These are phyloP conservation scores for Zaprionus bogoriensis DNA, from an alignment of 2,888 invertebrate species.

Conservation along the genomic window DNA sequence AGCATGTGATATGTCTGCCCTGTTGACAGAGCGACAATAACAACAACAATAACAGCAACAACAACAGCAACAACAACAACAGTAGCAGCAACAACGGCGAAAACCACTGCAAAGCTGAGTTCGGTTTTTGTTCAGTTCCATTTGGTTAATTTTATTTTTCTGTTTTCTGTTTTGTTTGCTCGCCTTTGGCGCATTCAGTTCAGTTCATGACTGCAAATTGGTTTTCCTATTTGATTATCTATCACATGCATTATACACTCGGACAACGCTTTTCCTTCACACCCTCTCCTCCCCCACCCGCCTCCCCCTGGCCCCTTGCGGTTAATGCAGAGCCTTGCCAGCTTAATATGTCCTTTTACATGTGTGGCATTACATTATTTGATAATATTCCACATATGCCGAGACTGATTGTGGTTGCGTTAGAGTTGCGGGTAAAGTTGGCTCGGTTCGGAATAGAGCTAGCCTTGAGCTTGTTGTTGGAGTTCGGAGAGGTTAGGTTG, in stretches of 20 bases:
- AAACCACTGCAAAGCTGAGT: constrained; percentile 1
- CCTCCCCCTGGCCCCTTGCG: not conserved
- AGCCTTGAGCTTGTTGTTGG: not conserved
- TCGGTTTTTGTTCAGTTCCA: not conserved
- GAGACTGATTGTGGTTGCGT: not conserved
- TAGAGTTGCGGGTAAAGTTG: not conserved
- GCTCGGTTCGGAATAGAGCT: not conserved
- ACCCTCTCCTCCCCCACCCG: not conserved
- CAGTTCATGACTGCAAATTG: not conserved
- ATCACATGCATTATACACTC: constrained; percentile 1
- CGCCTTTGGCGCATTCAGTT: constrained; percentile 1
- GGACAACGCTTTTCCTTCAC: not conserved
- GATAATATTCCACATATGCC: not conserved
- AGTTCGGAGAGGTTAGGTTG: not conserved
- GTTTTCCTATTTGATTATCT: constrained; percentile 1
- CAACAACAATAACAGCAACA: not conserved
- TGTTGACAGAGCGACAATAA: constrained; percentile 24
- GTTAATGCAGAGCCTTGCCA: not conserved
- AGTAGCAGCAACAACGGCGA: not conserved
- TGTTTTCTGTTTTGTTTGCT: not conserved
- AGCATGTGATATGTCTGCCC: constrained; percentile 33
- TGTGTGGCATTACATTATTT: not conserved
- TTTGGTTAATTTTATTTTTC: not conserved
- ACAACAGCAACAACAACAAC: not conserved
- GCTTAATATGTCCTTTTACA: not conserved